Percentiles rank a stretch among this genome's conserved stretches.
phyloP scores from a whole-genome alignment of 2,888 invertebrate species.

The Drosophila kanekoi region DNA sequence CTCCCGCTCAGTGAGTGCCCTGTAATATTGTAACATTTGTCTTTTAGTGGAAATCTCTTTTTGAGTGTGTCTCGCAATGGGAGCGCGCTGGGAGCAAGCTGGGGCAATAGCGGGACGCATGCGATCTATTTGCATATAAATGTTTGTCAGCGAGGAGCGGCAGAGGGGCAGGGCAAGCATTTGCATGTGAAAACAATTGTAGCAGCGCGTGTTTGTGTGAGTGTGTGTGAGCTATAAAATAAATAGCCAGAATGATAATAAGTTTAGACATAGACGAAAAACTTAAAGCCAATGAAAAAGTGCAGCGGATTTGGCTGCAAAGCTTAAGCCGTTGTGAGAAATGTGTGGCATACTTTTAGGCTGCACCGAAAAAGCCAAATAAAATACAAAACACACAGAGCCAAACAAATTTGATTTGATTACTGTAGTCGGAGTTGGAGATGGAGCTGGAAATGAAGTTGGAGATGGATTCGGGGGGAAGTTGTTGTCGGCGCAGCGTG shows the following conservation, averaged over 20 bases:
- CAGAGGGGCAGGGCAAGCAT: constrained; percentile 28
- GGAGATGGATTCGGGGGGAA: neutral
- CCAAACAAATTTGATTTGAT: constrained; percentile 77
- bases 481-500: constrained; percentile 42
- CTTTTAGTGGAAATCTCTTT: constrained; percentile 78
- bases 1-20: constrained; percentile 45
- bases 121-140: constrained; percentile 75
- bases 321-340: constrained; percentile 68
- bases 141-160: constrained; percentile 52
- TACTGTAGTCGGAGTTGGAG: constrained; percentile 35
- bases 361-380: constrained; percentile 50
- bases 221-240: constrained; percentile 64
- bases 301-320: constrained; percentile 75
- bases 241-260: constrained; percentile 76
- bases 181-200: constrained; percentile 78
- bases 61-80: constrained; percentile 68
- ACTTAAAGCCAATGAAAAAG: constrained; percentile 76
- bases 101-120: constrained; percentile 14
- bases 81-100: constrained; percentile 16
- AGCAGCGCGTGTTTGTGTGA: constrained; percentile 37
- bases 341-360: constrained; percentile 74
- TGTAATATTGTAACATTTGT: constrained; percentile 77
- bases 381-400: constrained; percentile 29
- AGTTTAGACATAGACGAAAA: constrained; percentile 76
- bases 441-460: neutral